Evolutionary conservation across 2,888 invertebrate genomes (phyloP), one percentile per base, ranked within the genome.

Genomic region (Melanotus villosus): DNA sequence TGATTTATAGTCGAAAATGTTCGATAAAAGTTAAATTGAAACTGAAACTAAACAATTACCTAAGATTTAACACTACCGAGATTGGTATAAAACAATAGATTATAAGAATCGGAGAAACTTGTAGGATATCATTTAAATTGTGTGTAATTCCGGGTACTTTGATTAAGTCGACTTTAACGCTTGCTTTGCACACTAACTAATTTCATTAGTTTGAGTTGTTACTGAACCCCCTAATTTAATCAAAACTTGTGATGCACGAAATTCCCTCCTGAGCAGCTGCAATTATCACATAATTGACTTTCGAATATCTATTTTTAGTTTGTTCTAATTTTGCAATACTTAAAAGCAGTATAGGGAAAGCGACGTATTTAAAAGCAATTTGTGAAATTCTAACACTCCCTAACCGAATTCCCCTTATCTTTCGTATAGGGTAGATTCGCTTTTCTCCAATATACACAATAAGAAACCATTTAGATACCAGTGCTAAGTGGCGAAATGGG

Each of bases 401-500:
- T 18, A 18, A 32, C 36, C 19, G 9, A 16, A 41, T 43, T 50
- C 30, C 16, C 50, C 50, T 50, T 50, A 43, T 62, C 18, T 50
- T 50, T 47, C 23, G 36, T 32, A 23, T 52, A 36, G 63, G 47
- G 36, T 57, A 67, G 50, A 67, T 67, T 56, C 65, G 34, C 58
- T 67, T 62, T 68, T 64, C 73, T 69, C 58, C 72, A 71, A 70
- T 75, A 74, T 73, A 74, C 73, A 76, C 79, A 79, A 78, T 78
- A 78, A 79, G 79, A 78, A 79, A 78, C 78, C 78, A 78, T 76
- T 75, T 76, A 75, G 78, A 78, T 78, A 78, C 77, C 76, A 77
- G 75, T 77, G 76, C 75, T 79, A 78, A 78, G 79, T 79, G 79
- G 78, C 73, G 77, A 76, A 79, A 78, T 79, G 78, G 78, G 78